Percentiles rank a stretch among this genome's conserved stretches.
These are phyloP conservation scores for Diplodus sargus DNA, from an alignment of 2,797 vertebrate species.

Conservation along the genomic window DNA sequence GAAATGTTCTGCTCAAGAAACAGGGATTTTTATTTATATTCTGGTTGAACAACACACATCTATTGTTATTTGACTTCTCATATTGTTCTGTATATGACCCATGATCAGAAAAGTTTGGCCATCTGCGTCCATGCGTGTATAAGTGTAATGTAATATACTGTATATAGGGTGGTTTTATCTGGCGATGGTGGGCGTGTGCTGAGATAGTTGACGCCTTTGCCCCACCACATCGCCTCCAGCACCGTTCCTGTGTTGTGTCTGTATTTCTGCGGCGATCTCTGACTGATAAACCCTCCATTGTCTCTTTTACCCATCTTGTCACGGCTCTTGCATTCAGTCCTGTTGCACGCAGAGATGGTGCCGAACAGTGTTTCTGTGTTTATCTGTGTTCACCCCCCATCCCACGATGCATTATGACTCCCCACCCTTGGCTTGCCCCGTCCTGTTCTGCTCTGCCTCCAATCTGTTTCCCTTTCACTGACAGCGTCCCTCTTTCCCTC, in stretches of 20 bases:
- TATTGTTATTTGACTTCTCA: no score
- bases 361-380: conserved; percentile 74
- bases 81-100: no score
- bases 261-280: conserved; percentile 28
- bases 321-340: conserved; percentile 35
- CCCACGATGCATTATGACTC: conserved; percentile 63
- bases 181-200: background rate
- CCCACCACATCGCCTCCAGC: background rate
- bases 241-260: conserved; percentile 48
- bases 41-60: no score
- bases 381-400: conserved; percentile 66
- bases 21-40: no score
- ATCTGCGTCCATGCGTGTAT: no score
- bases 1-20: no score
- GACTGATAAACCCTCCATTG: conserved; percentile 39
- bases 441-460: conserved; percentile 68
- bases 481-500: conserved; percentile 56
- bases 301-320: conserved; percentile 53
- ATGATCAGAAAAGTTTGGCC: no score
- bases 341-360: conserved; percentile 65
- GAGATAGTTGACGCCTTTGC: conserved; percentile 8
- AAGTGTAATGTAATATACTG: background rate
- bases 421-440: conserved; percentile 64
- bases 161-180: background rate
- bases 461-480: conserved; percentile 66